A percentile compares a stretch with the other conserved stretches of the same genome.
Conservation (phyloP, 2,113 vertebrate genomes). For the Phaethon lepturus region DNA sequence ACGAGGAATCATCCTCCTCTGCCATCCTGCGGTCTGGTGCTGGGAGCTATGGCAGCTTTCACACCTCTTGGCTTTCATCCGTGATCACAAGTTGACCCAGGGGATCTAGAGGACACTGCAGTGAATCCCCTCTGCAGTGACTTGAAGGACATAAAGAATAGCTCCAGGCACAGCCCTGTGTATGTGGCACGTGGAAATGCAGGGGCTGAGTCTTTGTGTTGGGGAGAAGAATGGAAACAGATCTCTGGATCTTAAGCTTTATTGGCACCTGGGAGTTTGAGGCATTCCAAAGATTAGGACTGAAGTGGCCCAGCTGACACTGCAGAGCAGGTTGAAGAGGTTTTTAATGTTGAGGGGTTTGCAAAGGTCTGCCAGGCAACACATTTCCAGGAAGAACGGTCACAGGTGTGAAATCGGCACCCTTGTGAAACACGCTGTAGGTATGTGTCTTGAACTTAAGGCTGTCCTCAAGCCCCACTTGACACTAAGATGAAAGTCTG, state of each 20-base stretch:
- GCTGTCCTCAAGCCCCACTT: not conserved
- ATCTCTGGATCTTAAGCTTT: not conserved
- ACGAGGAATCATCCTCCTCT: accelerated
- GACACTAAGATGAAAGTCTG: not conserved
- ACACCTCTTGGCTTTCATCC: not conserved
- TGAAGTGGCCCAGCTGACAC: not conserved
- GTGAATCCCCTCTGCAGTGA: not conserved
- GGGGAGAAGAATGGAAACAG: not conserved
- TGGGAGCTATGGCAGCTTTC: not conserved
- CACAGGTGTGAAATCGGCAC: not conserved
- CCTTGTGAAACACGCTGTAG: not conserved
- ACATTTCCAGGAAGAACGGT: not conserved
- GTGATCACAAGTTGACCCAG: not conserved
- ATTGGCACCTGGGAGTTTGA: not conserved
- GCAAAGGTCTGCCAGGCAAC: not conserved
- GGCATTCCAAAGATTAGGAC: not conserved
- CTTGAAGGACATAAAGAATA: not conserved
- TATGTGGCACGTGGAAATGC: accelerated
- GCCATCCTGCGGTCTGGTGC: no score
- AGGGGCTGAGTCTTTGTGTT: not conserved
- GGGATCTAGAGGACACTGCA: not conserved
- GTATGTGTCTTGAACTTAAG: not conserved
- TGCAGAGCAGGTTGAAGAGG: not conserved
- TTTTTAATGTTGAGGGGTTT: not conserved
- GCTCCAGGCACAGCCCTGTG: not conserved